phyloP scores from a whole-genome alignment of 2,113 vertebrate species.

The Ptilonorhynchus violaceus region DNA sequence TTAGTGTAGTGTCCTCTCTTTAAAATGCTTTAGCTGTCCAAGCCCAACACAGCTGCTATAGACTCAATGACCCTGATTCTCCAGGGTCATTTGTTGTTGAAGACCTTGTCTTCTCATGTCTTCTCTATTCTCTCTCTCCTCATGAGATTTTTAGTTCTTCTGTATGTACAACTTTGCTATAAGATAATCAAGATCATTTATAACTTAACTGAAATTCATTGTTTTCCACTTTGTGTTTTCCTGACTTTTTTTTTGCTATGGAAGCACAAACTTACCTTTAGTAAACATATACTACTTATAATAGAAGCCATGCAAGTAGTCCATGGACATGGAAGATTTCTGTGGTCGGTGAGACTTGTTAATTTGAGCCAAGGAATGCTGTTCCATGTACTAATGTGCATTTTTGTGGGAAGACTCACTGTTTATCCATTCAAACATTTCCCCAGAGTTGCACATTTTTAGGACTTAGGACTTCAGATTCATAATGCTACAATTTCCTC shows the following conservation, averaged over 20 bases:
- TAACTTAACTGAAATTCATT: not conserved
- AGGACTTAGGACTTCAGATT: not conserved
- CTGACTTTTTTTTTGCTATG: not conserved
- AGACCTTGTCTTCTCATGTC: not conserved
- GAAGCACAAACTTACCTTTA: not conserved
- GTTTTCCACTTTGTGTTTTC: not conserved
- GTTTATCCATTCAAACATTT: not conserved
- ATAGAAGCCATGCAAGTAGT: not conserved
- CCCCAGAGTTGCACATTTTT: not conserved
- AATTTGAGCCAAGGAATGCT: constrained; percentile 1
- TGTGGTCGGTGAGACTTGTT: not conserved
- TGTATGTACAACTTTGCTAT: not conserved
- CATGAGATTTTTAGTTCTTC: not conserved
- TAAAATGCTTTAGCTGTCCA: not conserved
- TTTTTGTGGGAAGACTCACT: not conserved
- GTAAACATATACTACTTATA: not conserved
- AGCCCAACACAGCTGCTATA: not conserved
- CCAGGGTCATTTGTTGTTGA: not conserved
- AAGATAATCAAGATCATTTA: not conserved
- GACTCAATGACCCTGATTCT: not conserved
- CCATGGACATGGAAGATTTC: not conserved
- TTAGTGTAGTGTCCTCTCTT: not conserved
- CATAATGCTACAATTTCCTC: not conserved
- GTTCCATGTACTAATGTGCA: not conserved
- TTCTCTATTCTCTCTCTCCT: not conserved